These are phyloP conservation scores for Drosophila picticornis DNA, from an alignment of 2,888 invertebrate genomes.

Conservation along the genomic window DNA sequence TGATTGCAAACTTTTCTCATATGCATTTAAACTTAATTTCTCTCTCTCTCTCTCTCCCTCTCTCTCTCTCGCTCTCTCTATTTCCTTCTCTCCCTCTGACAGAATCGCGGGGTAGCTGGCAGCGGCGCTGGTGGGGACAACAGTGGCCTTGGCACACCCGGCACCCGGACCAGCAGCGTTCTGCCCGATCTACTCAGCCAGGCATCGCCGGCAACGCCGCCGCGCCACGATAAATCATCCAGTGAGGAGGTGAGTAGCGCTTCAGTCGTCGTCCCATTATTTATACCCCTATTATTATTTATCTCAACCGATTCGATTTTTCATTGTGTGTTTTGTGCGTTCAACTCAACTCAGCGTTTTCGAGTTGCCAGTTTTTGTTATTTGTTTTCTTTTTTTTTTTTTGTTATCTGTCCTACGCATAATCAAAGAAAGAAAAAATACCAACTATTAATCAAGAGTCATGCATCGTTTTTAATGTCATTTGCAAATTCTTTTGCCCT, in stretches of 20 bases:
- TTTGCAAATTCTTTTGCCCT: conserved; percentile 17
- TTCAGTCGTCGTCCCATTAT: conserved; percentile 11
- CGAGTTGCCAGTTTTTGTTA: conserved; percentile 46
- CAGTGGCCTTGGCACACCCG: conserved; percentile 87
- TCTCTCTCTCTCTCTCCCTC: conserved; percentile 8
- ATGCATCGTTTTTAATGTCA: conserved; percentile 29
- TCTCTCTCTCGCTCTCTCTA: conserved; percentile 5
- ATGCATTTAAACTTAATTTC: conserved; percentile 4
- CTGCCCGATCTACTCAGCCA: conserved; percentile 97
- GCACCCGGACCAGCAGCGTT: conserved; percentile 95
- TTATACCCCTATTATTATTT: conserved; percentile 32
- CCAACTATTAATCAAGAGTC: conserved; percentile 28
- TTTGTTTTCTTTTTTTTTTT: conserved; percentile 33
- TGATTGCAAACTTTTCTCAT: conserved; percentile 35
- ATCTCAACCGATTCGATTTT: conserved; percentile 51
- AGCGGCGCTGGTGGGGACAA: conserved; percentile 70
- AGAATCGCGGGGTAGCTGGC: conserved; percentile 61
- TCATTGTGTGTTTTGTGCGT: conserved; percentile 72
- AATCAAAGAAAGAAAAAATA: conserved; percentile 22
- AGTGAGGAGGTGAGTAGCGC: conserved; percentile 95
- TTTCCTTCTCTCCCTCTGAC: conserved; percentile 4
- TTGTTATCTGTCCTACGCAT: conserved; percentile 40
- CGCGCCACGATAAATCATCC: conserved; percentile 95
- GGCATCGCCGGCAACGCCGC: conserved; percentile 93
- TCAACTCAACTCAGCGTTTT: conserved; percentile 32